Conservation (phyloP, 2,113 vertebrate genomes). For the Noturus placidus region DNA sequence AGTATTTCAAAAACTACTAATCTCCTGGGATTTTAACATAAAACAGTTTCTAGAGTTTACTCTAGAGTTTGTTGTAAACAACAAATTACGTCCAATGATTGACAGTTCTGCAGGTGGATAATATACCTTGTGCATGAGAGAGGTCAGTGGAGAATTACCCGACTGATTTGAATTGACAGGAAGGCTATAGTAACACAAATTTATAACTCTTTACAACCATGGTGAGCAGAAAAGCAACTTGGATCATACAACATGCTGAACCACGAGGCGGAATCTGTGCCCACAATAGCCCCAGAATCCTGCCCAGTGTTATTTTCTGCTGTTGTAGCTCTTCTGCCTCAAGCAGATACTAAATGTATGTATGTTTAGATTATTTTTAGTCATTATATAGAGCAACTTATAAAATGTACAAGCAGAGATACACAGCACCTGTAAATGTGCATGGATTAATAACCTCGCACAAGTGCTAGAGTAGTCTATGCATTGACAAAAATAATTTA, state of each 20-base stretch:
- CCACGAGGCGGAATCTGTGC: neutral
- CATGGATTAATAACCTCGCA: neutral
- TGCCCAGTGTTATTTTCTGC: neutral
- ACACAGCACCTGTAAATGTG: neutral
- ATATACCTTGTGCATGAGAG: neutral
- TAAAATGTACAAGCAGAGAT: neutral
- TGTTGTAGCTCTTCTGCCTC: neutral
- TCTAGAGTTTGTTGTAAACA: neutral
- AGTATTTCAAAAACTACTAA: too few species aligned
- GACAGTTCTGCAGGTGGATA: neutral
- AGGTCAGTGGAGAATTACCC: neutral
- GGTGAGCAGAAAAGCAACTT: neutral
- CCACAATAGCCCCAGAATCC: neutral
- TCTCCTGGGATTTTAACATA: neutral
- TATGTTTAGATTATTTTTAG: neutral
- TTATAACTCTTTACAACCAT: neutral
- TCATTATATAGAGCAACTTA: neutral
- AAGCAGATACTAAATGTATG: neutral
- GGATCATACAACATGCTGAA: neutral
- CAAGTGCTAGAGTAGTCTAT: neutral
- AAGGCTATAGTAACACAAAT: neutral
- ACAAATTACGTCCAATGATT: neutral
- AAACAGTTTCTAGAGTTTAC: neutral
- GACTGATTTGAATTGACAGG: neutral
- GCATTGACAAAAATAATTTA: neutral